A percentile compares a stretch with the other conserved stretches of the same genome.
phyloP scores from a whole-genome alignment of 2,888 invertebrate genomes.

The Oligia strigilis region DNA sequence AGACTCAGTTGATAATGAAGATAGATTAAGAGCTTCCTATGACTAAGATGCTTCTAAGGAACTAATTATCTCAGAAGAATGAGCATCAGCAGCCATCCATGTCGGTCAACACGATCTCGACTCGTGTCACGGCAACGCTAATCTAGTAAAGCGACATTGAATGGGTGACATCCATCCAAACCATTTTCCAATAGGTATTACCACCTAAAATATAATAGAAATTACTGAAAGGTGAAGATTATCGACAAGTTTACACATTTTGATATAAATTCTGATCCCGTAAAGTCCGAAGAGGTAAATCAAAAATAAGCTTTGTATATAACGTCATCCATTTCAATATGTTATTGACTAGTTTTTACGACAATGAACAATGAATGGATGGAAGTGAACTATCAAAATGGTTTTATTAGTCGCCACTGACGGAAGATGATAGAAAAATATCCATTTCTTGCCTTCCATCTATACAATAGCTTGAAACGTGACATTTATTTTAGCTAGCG shows the following conservation, averaged over 20 bases:
- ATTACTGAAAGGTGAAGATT: conserved; percentile 1
- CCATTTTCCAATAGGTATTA: conserved; percentile 16
- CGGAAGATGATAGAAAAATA: conserved; percentile 68
- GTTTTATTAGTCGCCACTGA: conserved; percentile 57
- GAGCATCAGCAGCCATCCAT: conserved; percentile 34
- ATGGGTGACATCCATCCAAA: conserved; percentile 12
- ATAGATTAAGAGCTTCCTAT: conserved; percentile 12
- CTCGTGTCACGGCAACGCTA: conserved; percentile 42
- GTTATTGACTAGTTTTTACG: conserved; percentile 38
- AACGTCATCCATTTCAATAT: conserved; percentile 27
- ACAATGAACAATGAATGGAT: conserved; percentile 45
- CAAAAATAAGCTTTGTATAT: conserved; percentile 12
- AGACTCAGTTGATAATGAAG: neutral
- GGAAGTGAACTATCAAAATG: conserved; percentile 63
- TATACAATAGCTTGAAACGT: conserved; percentile 70
- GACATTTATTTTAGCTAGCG: conserved; percentile 74
- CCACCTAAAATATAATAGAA: conserved; percentile 12
- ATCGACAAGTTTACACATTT: conserved; percentile 5
- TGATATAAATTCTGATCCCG: conserved; percentile 14
- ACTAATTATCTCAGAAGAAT: conserved; percentile 42
- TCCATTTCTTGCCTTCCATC: conserved; percentile 66
- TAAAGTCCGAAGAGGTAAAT: conserved; percentile 19
- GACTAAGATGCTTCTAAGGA: conserved; percentile 28
- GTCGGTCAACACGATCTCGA: conserved; percentile 40
- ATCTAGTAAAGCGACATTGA: conserved; percentile 37